Evolutionary conservation across 2,797 vertebrate species (phyloP), one percentile per base, ranked within the genome.

Genomic region (Anniella stebbinsi): DNA sequence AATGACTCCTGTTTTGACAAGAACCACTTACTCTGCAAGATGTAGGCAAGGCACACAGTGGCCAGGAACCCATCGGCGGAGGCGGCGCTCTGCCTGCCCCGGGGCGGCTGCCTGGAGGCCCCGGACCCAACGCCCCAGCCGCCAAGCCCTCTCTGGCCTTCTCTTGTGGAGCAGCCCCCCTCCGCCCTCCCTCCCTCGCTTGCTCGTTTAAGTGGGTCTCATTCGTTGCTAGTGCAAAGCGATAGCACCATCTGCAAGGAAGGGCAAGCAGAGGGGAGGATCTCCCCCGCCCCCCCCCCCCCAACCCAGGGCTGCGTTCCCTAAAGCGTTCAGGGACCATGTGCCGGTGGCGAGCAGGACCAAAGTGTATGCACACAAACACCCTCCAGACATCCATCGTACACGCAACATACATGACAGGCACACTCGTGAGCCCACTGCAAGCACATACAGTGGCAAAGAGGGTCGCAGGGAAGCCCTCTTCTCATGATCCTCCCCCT

Each of bases 11-110:
- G 80, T 60, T 9, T 33, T 0, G 48, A 87, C 48, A 51, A 6
- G 60, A 80, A 84, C 90, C 63, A 86, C 28, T 88, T 78, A 11
- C 30, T 84, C 36, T 84, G 90, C 90, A 90, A 90, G 38, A 38
- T 63, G 28, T 80, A 80, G 63, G 36, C 78, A 6, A 3, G 36
- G 15, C 17, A 0, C 66, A 8, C 11, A 8, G 17, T 4, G 4
- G 57, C 23, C 83, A 77, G 23, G 11, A 13, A 33, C 30, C 30
- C 11, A 2, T 33, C 72, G 60, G 15, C 33, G 33, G 1, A 13
- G 36, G 13, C 0, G 0, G 18, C 15, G 9, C 21, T 21, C 80
- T 38, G n/a, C 2, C n/a, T 36, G 54, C 8, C 21, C 18, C n/a
- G 77, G 77, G 77, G 13, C 0, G 38, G 73, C 38, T 3, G 36